Percentiles rank a stretch among this genome's conserved stretches.
These are phyloP conservation scores for Iphiclides podalirius DNA, from an alignment of 2,888 invertebrate species.

Conservation along the genomic window DNA sequence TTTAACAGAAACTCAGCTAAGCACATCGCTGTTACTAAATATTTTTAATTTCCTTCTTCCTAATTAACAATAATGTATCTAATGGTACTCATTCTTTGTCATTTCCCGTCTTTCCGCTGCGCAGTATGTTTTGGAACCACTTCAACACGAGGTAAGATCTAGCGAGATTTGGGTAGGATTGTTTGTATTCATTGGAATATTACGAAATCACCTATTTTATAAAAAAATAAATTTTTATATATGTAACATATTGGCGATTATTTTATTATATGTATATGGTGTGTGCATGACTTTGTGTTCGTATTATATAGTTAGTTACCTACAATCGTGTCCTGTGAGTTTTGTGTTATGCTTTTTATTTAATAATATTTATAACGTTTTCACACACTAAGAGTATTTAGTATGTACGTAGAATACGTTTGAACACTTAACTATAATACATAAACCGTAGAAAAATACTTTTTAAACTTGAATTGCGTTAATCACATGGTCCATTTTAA, in stretches of 20 bases:
- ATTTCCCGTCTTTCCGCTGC: constrained; percentile 89
- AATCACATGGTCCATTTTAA: neutral
- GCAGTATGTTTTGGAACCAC: constrained; percentile 99
- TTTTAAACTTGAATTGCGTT: neutral
- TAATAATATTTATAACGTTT: constrained; percentile 34
- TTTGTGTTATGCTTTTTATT: constrained; percentile 81
- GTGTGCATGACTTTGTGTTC: constrained; percentile 48
- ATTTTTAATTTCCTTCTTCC: constrained; percentile 46
- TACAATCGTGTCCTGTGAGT: constrained; percentile 82
- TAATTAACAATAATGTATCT: constrained; percentile 54
- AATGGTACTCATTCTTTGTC: constrained; percentile 75
- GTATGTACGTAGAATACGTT: constrained; percentile 32
- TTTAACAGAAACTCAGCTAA: constrained; percentile 33
- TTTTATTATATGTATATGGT: constrained; percentile 34
- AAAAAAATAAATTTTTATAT: constrained; percentile 28
- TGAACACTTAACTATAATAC: neutral
- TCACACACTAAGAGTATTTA: constrained; percentile 29
- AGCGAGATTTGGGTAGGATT: constrained; percentile 54
- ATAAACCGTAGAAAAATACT: constrained; percentile 9
- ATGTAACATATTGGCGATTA: constrained; percentile 36
- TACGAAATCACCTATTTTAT: constrained; percentile 29
- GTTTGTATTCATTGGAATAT: constrained; percentile 38
- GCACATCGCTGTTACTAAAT: constrained; percentile 40
- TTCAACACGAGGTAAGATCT: constrained; percentile 98
- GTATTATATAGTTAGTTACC: constrained; percentile 46